Evolutionary conservation across 2,113 vertebrate genomes (phyloP), one percentile per base, ranked within the genome.

Genomic region (Numenius arquata): DNA sequence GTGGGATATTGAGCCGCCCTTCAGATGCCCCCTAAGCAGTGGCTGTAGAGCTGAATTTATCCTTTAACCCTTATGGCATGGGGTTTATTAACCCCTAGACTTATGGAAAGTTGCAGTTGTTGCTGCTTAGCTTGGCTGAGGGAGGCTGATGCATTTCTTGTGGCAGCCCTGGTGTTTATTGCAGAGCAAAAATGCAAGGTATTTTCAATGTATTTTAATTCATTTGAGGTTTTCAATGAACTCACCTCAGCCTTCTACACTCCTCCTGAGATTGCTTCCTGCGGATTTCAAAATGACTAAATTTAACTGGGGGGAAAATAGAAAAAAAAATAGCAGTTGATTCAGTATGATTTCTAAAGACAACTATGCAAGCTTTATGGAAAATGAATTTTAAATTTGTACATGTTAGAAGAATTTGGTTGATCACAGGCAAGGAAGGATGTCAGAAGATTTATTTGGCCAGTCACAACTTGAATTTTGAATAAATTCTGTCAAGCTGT

Each of bases 221-320:
- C 71, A 77, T 62, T 66, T 88, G 89, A 95, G 94, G 93, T 95
- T 95, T 95, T 95, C 93, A 85, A 55, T 88, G 93, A 90, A 91
- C 74, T 95, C 38, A 58, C 90, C 73, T 94, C 85, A 91, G 77
- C 81, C 58, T 75, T 85, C 48, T 65, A 9, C n/a, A 4, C 23
- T 86, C 65, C 41, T 90, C n/a, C 34, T 65, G 65, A 89, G 65
- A 75, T 90, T 94, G 77, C 73, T 94, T 96, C 84, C 93, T 95
- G 95, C 62, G 83, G 92, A 96, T 95, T 96, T 93, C 38, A 82
- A 88, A 91, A 92, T 76, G 15, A 40, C 81, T 82, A 89, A 96
- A 92, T 96, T 81, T 96, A 95, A 83, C 77, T 62, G 2, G 27
- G 29, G 6, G 16, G 53, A 23, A 48, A 11, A 20, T 5, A 21